Percentiles rank a stretch among this genome's conserved stretches.
These are phyloP conservation scores for Craseonycteris thonglongyai DNA, from an alignment of 2,113 vertebrate genomes.

Conservation along the genomic window DNA sequence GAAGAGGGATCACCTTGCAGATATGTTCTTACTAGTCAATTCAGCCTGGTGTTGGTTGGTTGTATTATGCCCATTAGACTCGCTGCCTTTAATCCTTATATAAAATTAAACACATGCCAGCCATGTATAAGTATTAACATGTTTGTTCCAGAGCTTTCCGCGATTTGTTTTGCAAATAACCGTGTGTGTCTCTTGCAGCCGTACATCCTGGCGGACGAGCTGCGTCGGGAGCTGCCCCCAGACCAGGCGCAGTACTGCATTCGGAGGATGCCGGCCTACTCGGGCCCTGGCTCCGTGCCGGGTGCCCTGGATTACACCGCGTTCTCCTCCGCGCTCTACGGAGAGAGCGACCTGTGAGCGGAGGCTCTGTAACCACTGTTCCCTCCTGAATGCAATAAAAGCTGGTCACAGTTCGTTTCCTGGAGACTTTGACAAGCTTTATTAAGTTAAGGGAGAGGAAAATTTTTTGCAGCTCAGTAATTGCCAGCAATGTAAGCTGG, in stretches of 20 bases:
- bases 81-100: neutral
- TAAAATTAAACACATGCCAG: neutral
- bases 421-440: constrained; percentile 72
- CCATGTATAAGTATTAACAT: neutral
- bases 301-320: constrained; percentile 89
- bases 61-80: neutral
- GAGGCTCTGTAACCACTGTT: constrained; percentile 23
- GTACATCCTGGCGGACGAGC: constrained; percentile 87
- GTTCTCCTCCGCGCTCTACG: constrained; percentile 88
- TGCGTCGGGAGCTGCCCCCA: constrained; percentile 86
- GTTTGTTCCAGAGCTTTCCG: neutral
- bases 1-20: neutral
- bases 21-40: neutral
- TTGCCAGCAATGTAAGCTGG: constrained; percentile 31
- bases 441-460: constrained; percentile 55
- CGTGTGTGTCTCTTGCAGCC: constrained; percentile 71
- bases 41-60: neutral
- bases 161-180: neutral
- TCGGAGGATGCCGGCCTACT: constrained; percentile 86
- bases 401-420: constrained; percentile 71
- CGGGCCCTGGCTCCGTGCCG: constrained; percentile 79
- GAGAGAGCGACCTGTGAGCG: constrained; percentile 89
- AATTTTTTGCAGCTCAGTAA: neutral
- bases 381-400: constrained; percentile 67
- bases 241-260: constrained; percentile 92